Evolutionary conservation across 1,140 invertebrate genomes (phyloP), one percentile per base, ranked within the genome.

Genomic region (Parapsyche elsis): DNA sequence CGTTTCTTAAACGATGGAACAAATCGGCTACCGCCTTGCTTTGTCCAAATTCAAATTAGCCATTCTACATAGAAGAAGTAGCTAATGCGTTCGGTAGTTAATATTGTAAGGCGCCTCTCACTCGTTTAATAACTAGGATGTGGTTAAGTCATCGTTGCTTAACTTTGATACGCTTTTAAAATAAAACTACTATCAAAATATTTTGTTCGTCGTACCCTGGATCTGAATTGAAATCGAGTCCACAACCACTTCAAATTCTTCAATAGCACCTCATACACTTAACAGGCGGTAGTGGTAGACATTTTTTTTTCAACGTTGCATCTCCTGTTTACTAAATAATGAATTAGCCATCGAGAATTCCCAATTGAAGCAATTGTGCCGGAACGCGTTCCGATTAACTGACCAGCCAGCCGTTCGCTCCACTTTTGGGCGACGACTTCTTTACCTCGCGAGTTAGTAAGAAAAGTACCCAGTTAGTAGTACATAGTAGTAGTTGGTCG

Each of bases 351-450:
- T 38, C 30, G 30, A 38, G 30, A 38, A 38, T 61, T 61, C 57
- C 57, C 57, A 61, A 21, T 61, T 61, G 24, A 67, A 26, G 9
- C 64, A 67, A 67, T 67, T 67, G 64, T 67, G 64, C 24, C 64
- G 24, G 64, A 67, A 67, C 64, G 64, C 64, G 64, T 26, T 67
- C 64, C 64, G 64, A 67, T 67, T 67, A 67, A 67, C 64, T 30
- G 64, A 67, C 9, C 64, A 26, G 49, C 12, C 64, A 12, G 24
- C 24, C 24, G 49, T 14, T 67, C 21, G 24, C 10, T 26, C 64
- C 23, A 67, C 64, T 26, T 67, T 67, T 23, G 14, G 21, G 5
- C 57, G 21, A 38, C 30, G 7, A 38, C 30, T 38, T 38, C 30
- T 38, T n/a, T n/a, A n/a, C 30, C 30, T 4, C 7, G 30, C 30